Base-by-base conservation (phyloP, 2,797 vertebrate species). In the Pteronotus mesoamericanus region DNA sequence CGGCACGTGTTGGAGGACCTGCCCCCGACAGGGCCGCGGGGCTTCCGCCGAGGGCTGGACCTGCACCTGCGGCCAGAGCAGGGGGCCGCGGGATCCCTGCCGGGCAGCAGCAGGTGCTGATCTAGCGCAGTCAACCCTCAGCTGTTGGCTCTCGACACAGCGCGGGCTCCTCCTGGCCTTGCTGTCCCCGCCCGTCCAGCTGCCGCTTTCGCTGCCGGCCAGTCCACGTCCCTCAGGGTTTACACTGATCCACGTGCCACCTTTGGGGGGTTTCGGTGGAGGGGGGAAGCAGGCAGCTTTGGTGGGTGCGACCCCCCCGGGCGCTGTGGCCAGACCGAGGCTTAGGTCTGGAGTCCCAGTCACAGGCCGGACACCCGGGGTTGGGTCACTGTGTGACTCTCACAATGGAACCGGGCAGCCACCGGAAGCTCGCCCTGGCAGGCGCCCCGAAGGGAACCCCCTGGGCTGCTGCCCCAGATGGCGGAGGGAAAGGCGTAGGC, bases 71-170 rank as follows among this genome's bases (percentile, higher is more conserved):
- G 3, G 2, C 8, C 34, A 57, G 34, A 9, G 34, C 0, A 26
- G 53, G 53, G 37, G 24, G 21, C 32, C 1, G 5, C 64, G 42
- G 66, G 29, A 3, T 29, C 57, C 39, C 61, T 19, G 37, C 11
- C 1, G 0, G 1, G 42, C 5, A 19, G 6, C 37, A 4, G 8
- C 39, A 3, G 0, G 4, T 15, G 75, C n/a, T 78, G 75, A 1
- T 21, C 16, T 3, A n/a, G 16, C 7, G 18, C 57, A 0, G 15
- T 46, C 11, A 32, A 5, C 3, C 24, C 3, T 11, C 61, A 61
- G 59, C 32, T 19, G 6, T 5, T 9, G 5, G 42, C 37, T 24
- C 74, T 7, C 18, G 37, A 10, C 10, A 0, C 1, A 5, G 19
- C 1, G 16, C 6, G 46, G 6, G 18, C 16, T 24, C 4, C 1